Evolutionary conservation across 2,888 invertebrate genomes (phyloP).

Genomic region (Aleiodes leptofemur): DNA sequence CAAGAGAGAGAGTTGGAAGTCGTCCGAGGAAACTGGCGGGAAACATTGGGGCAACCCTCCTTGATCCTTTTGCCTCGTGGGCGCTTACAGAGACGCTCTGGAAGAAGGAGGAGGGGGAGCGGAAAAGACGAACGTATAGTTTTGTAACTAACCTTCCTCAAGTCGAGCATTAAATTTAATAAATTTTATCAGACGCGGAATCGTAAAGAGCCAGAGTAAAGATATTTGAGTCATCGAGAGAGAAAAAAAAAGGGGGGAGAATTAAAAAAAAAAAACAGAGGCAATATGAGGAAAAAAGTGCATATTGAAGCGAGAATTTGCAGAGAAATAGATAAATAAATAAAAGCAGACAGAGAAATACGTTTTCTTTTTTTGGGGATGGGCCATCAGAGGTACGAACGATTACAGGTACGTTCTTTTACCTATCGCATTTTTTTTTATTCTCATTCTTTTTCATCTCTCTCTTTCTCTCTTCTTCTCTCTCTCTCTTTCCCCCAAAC

Average conservation of each 20-base stretch:
- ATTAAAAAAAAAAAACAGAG: too few relatives aligned
- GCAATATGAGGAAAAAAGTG: too few relatives aligned
- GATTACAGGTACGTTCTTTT: slow-evolving; percentile 46
- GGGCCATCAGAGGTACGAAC: slow-evolving; percentile 36
- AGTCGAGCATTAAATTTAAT: slow-evolving; percentile 20
- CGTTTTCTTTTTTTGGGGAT: slow-evolving; percentile 22
- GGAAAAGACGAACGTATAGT: slow-evolving; percentile 24
- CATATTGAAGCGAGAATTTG: too few relatives aligned
- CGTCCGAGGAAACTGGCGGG: slow-evolving; percentile 49
- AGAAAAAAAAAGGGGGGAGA: too few relatives aligned
- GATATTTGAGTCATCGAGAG: not conserved
- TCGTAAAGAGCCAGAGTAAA: not conserved
- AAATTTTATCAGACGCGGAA: slow-evolving; percentile 10
- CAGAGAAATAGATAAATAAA: not conserved
- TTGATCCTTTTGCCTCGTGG: slow-evolving; percentile 42
- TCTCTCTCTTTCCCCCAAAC: slow-evolving; percentile 38
- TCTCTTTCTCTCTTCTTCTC: slow-evolving; percentile 39
- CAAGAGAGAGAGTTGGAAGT: slow-evolving; percentile 38
- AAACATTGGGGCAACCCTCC: slow-evolving; percentile 41
- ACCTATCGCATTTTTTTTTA: slow-evolving; percentile 22
- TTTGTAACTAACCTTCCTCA: slow-evolving; percentile 44
- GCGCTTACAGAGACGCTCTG: not conserved
- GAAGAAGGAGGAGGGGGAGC: not conserved
- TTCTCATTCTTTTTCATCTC: slow-evolving; percentile 33
- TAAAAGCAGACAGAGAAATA: slow-evolving; percentile 36